Conservation (phyloP, 2,113 vertebrate genomes). For the Epinephelus fuscoguttatus region DNA sequence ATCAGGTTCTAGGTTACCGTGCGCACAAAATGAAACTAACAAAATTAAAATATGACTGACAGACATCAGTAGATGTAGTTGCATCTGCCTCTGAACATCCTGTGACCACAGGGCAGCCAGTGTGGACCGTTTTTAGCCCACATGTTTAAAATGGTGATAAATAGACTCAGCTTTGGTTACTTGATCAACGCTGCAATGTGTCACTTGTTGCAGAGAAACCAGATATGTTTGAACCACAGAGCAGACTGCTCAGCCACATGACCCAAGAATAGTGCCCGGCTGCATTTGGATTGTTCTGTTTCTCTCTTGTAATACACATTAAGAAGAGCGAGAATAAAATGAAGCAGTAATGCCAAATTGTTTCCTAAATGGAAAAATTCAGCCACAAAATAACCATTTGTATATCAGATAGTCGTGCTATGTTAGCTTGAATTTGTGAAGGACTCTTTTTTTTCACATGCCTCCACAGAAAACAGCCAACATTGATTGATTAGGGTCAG, state of each 20-base stretch:
- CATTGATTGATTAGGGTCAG: too few relatives aligned
- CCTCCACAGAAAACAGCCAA: too few relatives aligned
- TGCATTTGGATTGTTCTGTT: neutral
- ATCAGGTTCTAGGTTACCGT: too few relatives aligned
- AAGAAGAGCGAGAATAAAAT: neutral
- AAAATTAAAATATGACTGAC: neutral
- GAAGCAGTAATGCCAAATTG: neutral
- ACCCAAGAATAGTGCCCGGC: neutral
- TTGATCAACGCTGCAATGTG: neutral
- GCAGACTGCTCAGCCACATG: neutral
- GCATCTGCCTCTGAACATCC: neutral
- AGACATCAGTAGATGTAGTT: too few relatives aligned
- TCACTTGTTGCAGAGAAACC: neutral
- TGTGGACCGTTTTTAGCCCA: neutral
- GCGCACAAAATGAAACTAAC: neutral
- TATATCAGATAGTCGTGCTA: too few relatives aligned
- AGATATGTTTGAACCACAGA: slow-evolving; percentile 7
- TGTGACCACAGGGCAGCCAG: neutral
- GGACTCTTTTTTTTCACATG: too few relatives aligned
- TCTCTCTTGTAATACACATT: neutral
- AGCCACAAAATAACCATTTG: too few relatives aligned
- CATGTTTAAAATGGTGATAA: neutral
- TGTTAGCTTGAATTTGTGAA: too few relatives aligned
- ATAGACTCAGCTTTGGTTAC: neutral
- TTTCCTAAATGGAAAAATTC: neutral